A percentile compares a stretch with the other conserved stretches of the same genome.
Evolutionary conservation across 2,888 invertebrate genomes (phyloP).

Genomic region (Heteromyza rotundicornis): DNA sequence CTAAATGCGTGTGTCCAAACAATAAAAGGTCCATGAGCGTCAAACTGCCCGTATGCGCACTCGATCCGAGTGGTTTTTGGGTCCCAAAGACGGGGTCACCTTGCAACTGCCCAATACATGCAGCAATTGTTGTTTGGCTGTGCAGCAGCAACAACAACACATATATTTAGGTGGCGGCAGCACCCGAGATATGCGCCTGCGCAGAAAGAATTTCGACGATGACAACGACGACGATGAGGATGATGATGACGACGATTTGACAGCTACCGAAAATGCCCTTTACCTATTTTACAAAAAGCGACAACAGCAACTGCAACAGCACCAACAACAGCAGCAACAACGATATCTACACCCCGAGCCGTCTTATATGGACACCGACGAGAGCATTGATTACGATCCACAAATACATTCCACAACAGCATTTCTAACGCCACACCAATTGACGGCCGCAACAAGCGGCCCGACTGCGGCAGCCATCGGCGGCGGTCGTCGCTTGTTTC

Average conservation of each 20-base stretch:
- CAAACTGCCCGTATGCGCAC: slow-evolving; percentile 97
- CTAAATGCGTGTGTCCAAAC: slow-evolving; percentile 19
- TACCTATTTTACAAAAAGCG: slow-evolving; percentile 49
- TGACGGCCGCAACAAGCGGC: too few relatives aligned
- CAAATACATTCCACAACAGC: slow-evolving; percentile 17
- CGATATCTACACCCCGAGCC: slow-evolving; percentile 40
- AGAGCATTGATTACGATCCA: slow-evolving; percentile 33
- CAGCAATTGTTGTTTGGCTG: slow-evolving; percentile 55
- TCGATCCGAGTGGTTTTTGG: slow-evolving; percentile 95
- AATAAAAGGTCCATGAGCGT: slow-evolving; percentile 84
- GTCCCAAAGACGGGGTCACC: slow-evolving; percentile 54
- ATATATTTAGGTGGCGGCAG: slow-evolving; percentile 53
- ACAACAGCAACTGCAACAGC: slow-evolving; percentile 40
- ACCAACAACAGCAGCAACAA: slow-evolving; percentile 19
- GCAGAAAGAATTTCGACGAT: slow-evolving; percentile 12
- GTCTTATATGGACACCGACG: slow-evolving; percentile 55
- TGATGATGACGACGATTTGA: slow-evolving; percentile 5
- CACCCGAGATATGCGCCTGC: slow-evolving; percentile 38
- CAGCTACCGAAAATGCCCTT: slow-evolving; percentile 39
- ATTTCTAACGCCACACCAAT: slow-evolving; percentile 30
- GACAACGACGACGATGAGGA: slow-evolving; percentile 31
- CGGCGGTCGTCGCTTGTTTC: slow-evolving; percentile 43
- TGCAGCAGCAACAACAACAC: slow-evolving; percentile 26
- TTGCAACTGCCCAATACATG: slow-evolving; percentile 53
- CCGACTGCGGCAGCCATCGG: not conserved